Conservation (phyloP, 2,888 invertebrate species). For the Drosophila setosimentum region DNA sequence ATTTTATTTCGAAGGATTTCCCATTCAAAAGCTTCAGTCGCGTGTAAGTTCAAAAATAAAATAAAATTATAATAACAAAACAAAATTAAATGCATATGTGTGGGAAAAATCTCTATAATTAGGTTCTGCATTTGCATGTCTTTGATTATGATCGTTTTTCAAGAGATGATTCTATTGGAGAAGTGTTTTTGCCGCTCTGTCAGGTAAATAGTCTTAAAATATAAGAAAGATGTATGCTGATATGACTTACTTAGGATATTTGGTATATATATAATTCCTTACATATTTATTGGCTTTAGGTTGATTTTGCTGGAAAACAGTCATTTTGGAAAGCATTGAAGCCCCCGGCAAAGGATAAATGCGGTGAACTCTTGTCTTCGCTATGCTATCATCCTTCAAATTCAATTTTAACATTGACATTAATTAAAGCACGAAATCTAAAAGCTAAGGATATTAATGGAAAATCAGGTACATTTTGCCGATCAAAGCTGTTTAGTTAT, state of each 20-base stretch:
- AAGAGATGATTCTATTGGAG: constrained; percentile 96
- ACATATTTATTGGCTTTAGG: constrained; percentile 11
- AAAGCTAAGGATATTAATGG: constrained; percentile 99
- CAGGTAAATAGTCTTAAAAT: constrained; percentile 88
- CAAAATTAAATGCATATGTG: not conserved
- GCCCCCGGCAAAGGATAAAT: constrained; percentile 96
- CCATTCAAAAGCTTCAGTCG: constrained; percentile 96
- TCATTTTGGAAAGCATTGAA: constrained; percentile 97
- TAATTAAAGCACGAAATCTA: constrained; percentile 96
- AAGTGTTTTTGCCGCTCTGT: constrained; percentile 95
- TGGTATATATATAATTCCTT: not conserved
- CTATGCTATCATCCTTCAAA: constrained; percentile 98
- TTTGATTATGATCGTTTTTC: constrained; percentile 98
- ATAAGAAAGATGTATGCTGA: not conserved
- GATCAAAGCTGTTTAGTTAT: not conserved
- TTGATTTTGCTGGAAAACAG: constrained; percentile 95
- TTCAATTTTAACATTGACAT: constrained; percentile 94
- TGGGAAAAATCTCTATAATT: not conserved
- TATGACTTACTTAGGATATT: not conserved
- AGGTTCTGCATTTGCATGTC: constrained; percentile 95
- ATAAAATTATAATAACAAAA: not conserved
- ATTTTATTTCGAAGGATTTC: constrained; percentile 97
- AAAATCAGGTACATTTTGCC: constrained; percentile 90
- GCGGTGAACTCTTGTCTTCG: constrained; percentile 95
- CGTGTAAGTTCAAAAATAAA: constrained; percentile 86